Evolutionary conservation across 92 coral and sea anemone genomes (phyloP), one percentile per base, ranked within the genome.

Genomic region (Epizoanthus stellaris): DNA sequence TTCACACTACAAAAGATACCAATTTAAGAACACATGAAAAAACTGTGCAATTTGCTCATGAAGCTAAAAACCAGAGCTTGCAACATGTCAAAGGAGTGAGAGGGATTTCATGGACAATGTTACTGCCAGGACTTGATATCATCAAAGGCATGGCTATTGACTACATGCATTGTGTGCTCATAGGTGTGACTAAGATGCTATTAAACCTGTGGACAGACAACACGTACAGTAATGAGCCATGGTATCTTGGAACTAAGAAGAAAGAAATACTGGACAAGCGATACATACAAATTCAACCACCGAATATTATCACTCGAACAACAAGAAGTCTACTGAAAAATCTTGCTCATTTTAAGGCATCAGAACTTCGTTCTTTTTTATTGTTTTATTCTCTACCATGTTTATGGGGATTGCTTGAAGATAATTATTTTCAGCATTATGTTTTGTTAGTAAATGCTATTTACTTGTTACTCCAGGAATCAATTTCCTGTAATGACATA

Each of bases 81-180:
- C 90, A 20, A 76, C 87, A 42, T n/a, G 93, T 74, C 25, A 86
- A 90, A 64, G 93, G 93, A 21, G 90, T 90, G 0, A 86, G 82
- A 77, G 90, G 90, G 0, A 86, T 75, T 2, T 86, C 79, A 21
- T 85, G 93, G 90, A 75, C 81, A 25, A 58, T 84, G 88, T 86
- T 81, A 81, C 72, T 86, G 0, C 93, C 93, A 14, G 65, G 83
- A 21, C 80, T 86, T 81, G 93, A 90, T 53, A 86, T 90, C 42
- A 86, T 86, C 61, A 75, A 70, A 64, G 86, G 93, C 34, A 84
- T 89, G 0, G 85, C 81, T 13, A 83, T 88, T 40, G 84, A 87
- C 59, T 84, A 88, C 69, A 88, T 86, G 93, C 93, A 90, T 76
- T 70, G 75, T 25, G 67, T 68, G 30, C 70, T 90, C 86, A 63